A percentile compares a stretch with the other conserved stretches of the same genome.
Conservation (phyloP, 2,888 invertebrate genomes). For the Pelosia muscerda region DNA sequence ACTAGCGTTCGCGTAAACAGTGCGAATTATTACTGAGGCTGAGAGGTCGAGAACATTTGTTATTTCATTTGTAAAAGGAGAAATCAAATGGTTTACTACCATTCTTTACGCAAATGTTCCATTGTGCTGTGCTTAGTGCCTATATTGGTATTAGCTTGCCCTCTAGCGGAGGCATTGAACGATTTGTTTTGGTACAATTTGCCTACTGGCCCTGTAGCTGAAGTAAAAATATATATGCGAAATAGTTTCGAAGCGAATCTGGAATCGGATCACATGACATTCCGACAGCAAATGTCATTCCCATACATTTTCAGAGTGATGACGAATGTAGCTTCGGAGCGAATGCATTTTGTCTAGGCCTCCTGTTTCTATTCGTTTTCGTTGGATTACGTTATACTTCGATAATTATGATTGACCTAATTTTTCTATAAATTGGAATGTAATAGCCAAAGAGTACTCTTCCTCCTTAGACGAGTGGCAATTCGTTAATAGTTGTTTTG, state of each 20-base stretch:
- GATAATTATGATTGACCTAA: too few species aligned
- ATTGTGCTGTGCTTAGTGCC: conserved; percentile 52
- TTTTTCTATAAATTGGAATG: too few species aligned
- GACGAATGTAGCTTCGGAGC: too few species aligned
- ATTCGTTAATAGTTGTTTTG: too few species aligned
- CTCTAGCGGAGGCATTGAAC: conserved; percentile 32
- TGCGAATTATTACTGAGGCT: conserved; percentile 54
- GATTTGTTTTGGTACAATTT: conserved; percentile 43
- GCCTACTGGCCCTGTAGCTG: conserved; percentile 1
- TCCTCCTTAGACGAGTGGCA: too few species aligned
- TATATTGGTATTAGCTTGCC: conserved; percentile 42
- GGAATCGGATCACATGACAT: too few species aligned
- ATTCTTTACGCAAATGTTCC: conserved; percentile 65
- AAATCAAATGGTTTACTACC: conserved; percentile 61
- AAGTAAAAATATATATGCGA: neutral
- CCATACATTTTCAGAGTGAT: too few species aligned
- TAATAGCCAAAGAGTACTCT: too few species aligned
- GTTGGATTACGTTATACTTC: too few species aligned
- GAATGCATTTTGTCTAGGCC: too few species aligned
- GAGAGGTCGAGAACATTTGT: conserved; percentile 56
- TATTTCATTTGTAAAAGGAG: conserved; percentile 62
- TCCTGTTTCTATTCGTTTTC: too few species aligned
- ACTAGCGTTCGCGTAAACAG: conserved; percentile 45
- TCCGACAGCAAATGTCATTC: too few species aligned
- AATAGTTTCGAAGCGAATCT: neutral